phyloP scores from a whole-genome alignment of 2,797 vertebrate genomes.

The Sebastes trivittatus region DNA sequence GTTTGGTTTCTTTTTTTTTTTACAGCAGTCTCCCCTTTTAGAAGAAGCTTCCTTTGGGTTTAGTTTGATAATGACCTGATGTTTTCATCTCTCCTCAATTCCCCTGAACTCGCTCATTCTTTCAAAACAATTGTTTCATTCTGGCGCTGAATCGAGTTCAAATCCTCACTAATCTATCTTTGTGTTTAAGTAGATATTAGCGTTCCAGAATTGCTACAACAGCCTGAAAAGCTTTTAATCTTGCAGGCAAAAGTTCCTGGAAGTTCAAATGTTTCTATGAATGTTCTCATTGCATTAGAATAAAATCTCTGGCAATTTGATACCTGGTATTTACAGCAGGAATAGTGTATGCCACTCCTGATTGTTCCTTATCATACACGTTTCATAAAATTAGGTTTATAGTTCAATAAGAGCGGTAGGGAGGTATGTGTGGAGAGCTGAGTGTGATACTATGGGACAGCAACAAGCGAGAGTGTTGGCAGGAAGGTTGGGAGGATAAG shows the following conservation, averaged over 20 bases:
- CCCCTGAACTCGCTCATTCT: conserved; percentile 2
- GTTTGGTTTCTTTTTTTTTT: not conserved
- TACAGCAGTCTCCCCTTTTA: not conserved
- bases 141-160: conserved; percentile 13
- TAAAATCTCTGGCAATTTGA: not conserved
- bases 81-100: conserved; percentile 23
- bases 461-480: conserved; percentile 37
- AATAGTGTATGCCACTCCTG: not conserved
- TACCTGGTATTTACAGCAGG: not conserved
- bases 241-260: not conserved
- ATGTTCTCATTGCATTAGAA: not conserved
- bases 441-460: conserved; percentile 40
- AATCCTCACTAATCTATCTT: conserved; percentile 1
- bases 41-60: conserved; percentile 22
- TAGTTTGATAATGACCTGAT: conserved; percentile 20
- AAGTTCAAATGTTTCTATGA: conserved; percentile 12
- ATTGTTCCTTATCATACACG: not conserved
- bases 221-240: conserved; percentile 13
- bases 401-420: conserved; percentile 15
- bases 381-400: conserved; percentile 55
- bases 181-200: conserved; percentile 13
- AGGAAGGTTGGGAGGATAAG: conserved; percentile 31
- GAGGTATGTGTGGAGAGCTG: conserved; percentile 7
- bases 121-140: conserved; percentile 32
- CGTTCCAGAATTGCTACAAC: not conserved